Percentiles rank a stretch among this genome's conserved stretches.
These are phyloP conservation scores for Pterophyllum scalare DNA, from an alignment of 2,113 vertebrate species.

Conservation along the genomic window DNA sequence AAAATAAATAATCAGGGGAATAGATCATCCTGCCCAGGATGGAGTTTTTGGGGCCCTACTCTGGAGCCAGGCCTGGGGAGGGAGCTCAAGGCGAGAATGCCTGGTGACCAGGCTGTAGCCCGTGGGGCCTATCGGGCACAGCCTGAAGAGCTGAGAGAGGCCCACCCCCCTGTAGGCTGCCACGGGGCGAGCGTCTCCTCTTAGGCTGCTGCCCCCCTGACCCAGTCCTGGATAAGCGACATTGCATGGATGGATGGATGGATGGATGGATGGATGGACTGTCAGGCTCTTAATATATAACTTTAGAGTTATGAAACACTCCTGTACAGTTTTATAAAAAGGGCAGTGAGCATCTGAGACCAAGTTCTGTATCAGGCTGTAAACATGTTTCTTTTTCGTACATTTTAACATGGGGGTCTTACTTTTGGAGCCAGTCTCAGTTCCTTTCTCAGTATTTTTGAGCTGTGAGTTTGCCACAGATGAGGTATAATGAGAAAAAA, in stretches of 20 bases:
- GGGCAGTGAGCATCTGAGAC: fast-evolving
- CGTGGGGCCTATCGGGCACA: not conserved
- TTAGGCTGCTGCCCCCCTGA: no score
- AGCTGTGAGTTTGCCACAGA: not conserved
- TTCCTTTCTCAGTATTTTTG: fast-evolving
- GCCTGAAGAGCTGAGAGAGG: not conserved
- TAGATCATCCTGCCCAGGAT: not conserved
- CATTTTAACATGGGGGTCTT: not conserved
- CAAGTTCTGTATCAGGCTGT: no score
- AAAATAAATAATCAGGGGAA: not conserved
- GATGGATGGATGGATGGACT: no score
- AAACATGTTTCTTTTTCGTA: not conserved
- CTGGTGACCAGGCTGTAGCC: no score
- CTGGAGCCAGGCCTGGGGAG: not conserved
- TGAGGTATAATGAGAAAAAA: not conserved
- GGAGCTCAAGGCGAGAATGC: no score
- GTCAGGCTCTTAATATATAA: no score
- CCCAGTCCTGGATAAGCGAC: no score
- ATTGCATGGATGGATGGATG: no score
- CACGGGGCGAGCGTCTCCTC: no score
- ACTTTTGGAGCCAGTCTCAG: not conserved
- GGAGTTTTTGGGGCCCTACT: not conserved
- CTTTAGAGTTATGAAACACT: not conserved
- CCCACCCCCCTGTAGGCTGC: not conserved
- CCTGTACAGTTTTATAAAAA: not conserved